Base-by-base conservation (phyloP, 2,797 vertebrate species). In the Muraenolepis orangiensis region DNA sequence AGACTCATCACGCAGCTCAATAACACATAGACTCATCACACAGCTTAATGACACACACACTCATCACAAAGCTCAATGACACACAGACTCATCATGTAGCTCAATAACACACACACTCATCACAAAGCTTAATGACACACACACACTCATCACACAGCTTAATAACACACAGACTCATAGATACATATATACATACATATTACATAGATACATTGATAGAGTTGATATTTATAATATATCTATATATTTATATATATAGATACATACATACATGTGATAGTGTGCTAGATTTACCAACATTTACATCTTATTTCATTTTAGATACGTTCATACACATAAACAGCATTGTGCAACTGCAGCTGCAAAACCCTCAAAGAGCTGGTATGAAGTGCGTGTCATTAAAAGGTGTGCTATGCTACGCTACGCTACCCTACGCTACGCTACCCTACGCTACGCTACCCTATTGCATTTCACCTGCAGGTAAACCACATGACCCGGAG, bases 401-500 rank as follows among this genome's bases (percentile, higher is more conserved):
- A 51, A 6, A 51, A 0, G 1, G 18, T 51, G 46, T 51, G 16
- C 1, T 51, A 4, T 18, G 12, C 42, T 46, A 16, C 5, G 42
- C 32, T 34, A 3, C 8, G 32, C 46, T n/a, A n/a, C n/a, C n/a
- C n/a, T n/a, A n/a, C n/a, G 16, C 1, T 51, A 4, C 6, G 12
- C 42, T 46, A 16, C 5, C 14, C 32, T 34, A 3, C 8, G 32
- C 46, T n/a, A n/a, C 4, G 46, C 6, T 1, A 7, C 16, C 16
- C 46, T 51, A n/a, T n/a, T 3, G 46, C 18, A 7, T 51, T 20
- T 51, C 46, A 20, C 46, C 46, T 16, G 7, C 46, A 74, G 84
- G 73, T 81, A 76, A 75, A 74, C 13, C 46, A 38, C 18, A 8
- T 28, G 57, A 51, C 46, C 42, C 36, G 29, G 26, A 16, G 26